These are phyloP conservation scores for Arrhamphus sclerolepis DNA, from an alignment of 2,797 vertebrate genomes.

Conservation along the genomic window DNA sequence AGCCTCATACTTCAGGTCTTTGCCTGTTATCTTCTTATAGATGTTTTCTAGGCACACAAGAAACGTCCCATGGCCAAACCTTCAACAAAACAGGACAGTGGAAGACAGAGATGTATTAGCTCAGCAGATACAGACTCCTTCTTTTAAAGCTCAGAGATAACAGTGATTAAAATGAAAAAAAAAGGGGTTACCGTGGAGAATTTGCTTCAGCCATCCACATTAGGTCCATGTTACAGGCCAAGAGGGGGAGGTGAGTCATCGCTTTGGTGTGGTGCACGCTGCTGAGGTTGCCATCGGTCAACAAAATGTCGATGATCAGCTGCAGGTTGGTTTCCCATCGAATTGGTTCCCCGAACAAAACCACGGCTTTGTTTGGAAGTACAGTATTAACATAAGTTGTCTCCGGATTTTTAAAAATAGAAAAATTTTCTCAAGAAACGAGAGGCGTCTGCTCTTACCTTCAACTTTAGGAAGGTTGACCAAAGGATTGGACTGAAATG, in stretches of 20 bases:
- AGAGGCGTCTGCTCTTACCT: slow-evolving; percentile 72
- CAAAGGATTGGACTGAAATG: slow-evolving; percentile 82
- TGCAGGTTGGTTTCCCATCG: slow-evolving; percentile 96
- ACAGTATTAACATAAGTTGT: not conserved
- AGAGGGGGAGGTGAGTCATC: slow-evolving; percentile 84
- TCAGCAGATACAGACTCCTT: too few relatives aligned
- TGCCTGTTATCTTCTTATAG: slow-evolving; percentile 92
- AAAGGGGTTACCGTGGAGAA: slow-evolving; percentile 82
- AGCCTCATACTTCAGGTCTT: slow-evolving; percentile 89
- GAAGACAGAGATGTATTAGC: not conserved
- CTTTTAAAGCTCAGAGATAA: not conserved
- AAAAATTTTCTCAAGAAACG: not conserved
- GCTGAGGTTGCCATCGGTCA: slow-evolving; percentile 88
- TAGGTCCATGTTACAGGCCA: slow-evolving; percentile 95
- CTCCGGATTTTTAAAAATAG: not conserved
- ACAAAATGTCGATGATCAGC: slow-evolving; percentile 87
- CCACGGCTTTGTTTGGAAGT: slow-evolving; percentile 75
- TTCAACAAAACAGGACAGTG: slow-evolving; percentile 26
- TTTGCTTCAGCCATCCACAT: slow-evolving; percentile 95
- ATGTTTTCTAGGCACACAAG: slow-evolving; percentile 94
- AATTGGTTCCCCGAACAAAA: slow-evolving; percentile 91
- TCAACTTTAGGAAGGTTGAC: slow-evolving; percentile 87
- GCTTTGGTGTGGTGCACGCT: slow-evolving; percentile 71
- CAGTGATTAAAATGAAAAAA: not conserved
- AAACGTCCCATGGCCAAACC: slow-evolving; percentile 92